These are phyloP conservation scores for Drosophila cognata DNA, from an alignment of 2,888 invertebrate genomes.

Conservation along the genomic window DNA sequence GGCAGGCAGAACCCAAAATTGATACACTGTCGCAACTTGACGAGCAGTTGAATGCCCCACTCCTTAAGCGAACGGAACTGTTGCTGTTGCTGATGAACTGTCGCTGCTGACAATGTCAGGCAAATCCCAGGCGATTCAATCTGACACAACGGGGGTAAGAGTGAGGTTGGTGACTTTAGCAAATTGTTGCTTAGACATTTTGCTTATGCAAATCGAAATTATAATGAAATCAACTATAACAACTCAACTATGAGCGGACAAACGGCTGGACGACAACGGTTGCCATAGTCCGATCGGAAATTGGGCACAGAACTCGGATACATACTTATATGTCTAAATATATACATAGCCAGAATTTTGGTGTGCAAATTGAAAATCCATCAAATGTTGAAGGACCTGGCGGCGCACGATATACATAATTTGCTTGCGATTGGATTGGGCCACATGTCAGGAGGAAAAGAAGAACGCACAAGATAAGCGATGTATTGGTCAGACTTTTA, in stretches of 20 bases:
- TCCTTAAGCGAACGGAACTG: neutral
- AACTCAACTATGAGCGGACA: slow-evolving; percentile 36
- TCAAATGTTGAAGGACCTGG: slow-evolving; percentile 22
- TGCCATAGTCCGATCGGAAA: slow-evolving; percentile 20
- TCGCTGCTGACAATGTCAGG: slow-evolving; percentile 52
- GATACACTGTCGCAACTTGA: slow-evolving; percentile 66
- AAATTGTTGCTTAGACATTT: slow-evolving; percentile 73
- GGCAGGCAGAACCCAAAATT: slow-evolving; percentile 57
- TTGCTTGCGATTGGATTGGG: slow-evolving; percentile 33
- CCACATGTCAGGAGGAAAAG: slow-evolving; percentile 36
- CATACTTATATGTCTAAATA: neutral
- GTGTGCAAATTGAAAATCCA: slow-evolving; percentile 42
- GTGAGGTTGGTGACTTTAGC: slow-evolving; percentile 7
- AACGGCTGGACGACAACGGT: slow-evolving; percentile 2
- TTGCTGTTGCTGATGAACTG: slow-evolving; percentile 32
- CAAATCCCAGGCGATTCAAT: slow-evolving; percentile 64
- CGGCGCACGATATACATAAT: slow-evolving; percentile 34
- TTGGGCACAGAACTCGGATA: neutral
- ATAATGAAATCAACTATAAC: slow-evolving; percentile 77
- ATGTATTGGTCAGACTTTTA: slow-evolving; percentile 45
- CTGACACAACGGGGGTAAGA: slow-evolving; percentile 14
- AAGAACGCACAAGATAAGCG: slow-evolving; percentile 50
- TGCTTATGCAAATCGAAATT: slow-evolving; percentile 81
- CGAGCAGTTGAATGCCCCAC: slow-evolving; percentile 18
- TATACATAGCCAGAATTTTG: neutral